A percentile compares a stretch with the other conserved stretches of the same genome.
Evolutionary conservation across 2,113 vertebrate species (phyloP).

Genomic region (Alces alces): DNA sequence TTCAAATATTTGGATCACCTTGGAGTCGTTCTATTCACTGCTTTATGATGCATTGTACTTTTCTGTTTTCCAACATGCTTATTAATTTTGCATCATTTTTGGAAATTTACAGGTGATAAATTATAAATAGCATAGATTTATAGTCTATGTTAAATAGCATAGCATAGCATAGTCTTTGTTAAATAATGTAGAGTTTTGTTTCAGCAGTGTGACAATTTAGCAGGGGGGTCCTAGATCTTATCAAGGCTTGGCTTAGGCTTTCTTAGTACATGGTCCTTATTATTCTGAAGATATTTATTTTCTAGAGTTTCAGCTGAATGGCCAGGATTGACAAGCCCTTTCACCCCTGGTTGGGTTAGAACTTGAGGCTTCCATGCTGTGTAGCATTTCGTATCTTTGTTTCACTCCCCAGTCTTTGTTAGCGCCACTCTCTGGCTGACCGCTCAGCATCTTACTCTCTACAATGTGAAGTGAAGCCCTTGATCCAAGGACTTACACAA

Average conservation of each 20-base stretch:
- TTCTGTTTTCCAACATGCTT: background rate
- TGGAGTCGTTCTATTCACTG: background rate
- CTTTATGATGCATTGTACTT: background rate
- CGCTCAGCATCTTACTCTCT: background rate
- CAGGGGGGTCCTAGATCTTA: background rate
- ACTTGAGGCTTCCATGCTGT: background rate
- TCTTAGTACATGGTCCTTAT: background rate
- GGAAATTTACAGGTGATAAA: background rate
- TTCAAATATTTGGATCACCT: background rate
- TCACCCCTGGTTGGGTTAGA: background rate
- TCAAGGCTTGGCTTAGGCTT: background rate
- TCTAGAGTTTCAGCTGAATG: background rate
- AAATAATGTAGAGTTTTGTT: background rate
- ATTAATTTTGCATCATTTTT: background rate
- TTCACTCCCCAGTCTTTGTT: background rate
- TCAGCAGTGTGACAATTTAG: background rate
- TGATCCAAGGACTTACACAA: background rate
- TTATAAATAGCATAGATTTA: background rate
- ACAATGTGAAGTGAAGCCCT: background rate
- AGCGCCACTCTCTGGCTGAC: background rate
- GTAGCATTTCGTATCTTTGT: background rate
- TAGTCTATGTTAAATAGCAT: background rate
- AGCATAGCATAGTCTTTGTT: background rate
- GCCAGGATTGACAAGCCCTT: background rate
- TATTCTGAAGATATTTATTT: background rate